Evolutionary conservation across 2,113 vertebrate species (phyloP), one percentile per base, ranked within the genome.

Genomic region (Colistium nudipinnis): DNA sequence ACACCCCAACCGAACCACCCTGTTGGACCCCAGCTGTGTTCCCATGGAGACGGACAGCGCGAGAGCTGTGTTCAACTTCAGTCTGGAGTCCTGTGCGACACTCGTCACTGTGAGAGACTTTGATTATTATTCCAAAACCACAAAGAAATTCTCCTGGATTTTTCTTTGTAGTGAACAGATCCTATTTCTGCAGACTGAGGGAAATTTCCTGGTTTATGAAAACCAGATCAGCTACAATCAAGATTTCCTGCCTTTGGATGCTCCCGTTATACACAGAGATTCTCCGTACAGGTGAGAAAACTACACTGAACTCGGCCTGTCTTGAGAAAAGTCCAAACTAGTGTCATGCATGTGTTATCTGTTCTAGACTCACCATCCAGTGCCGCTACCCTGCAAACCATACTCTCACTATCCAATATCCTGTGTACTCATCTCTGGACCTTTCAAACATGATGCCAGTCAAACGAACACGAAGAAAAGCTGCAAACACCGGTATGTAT

Each of bases 151-250:
- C 1, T 0, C 0, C 3, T 2, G 24, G 31, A 33, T n/a, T n/a
- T 49, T 1, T 6, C 11, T 64, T 1, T 35, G 11, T 33, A 38
- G 38, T 74, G 19, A 71, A 39, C 14, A 12, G 11, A 8, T 61
- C 4, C 0, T 45, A 0, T 82, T 41, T 64, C 27, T 41, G 7
- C 39, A 93, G 93, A 73, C 82, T 24, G 78, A 87, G 8, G 86
- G 80, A 19, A 70, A 83, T 35, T 51, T 77, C 57, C 59, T 93
- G 14, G 62, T 92, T 5, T 92, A 92, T 74, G 90, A 92, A 74
- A 93, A 94, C 24, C 90, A 92, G 66, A 90, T 94, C 38, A 70
- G 62, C 4, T 90, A 84, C 76, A 20, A 2, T 20, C 81, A 85
- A 41, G 79, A 87, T 11, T 56, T 75, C 7, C 74, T 90, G 0